Conservation (phyloP, 1,140 invertebrate genomes). For the Lordiphosa stackelbergi region DNA sequence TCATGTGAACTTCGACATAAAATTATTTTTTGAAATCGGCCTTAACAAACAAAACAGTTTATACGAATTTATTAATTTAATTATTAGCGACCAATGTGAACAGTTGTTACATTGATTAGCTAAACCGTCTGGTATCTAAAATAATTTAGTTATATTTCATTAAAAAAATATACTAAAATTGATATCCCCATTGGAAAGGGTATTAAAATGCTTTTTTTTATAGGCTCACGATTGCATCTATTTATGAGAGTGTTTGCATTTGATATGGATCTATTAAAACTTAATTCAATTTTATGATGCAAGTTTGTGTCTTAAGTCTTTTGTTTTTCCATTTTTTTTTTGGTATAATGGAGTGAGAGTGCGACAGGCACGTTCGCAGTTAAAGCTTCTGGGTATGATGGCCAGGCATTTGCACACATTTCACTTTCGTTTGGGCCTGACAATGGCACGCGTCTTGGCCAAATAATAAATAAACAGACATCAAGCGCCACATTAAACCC, state of each 20-base stretch:
- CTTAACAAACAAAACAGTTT: too few relatives aligned
- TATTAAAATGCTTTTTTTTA: too few relatives aligned
- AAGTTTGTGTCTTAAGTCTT: conserved; percentile 50
- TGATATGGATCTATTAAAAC: neutral
- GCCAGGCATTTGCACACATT: conserved; percentile 38
- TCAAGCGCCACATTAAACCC: conserved; percentile 54
- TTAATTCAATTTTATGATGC: conserved; percentile 14
- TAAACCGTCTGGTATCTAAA: too few relatives aligned
- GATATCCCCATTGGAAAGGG: too few relatives aligned
- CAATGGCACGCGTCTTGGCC: conserved; percentile 36
- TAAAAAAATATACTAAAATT: too few relatives aligned
- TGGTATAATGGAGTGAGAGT: too few relatives aligned
- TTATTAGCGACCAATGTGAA: too few relatives aligned
- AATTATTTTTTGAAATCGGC: too few relatives aligned
- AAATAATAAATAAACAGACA: conserved; percentile 47
- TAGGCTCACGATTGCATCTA: conserved; percentile 3
- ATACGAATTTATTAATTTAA: too few relatives aligned
- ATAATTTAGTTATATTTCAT: too few relatives aligned
- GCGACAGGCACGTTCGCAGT: conserved; percentile 39
- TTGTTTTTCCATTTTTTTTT: conserved; percentile 19
- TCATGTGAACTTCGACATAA: too few relatives aligned
- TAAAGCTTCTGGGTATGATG: conserved; percentile 33
- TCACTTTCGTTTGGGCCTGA: conserved; percentile 9
- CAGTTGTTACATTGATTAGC: too few relatives aligned
- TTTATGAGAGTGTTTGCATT: neutral